Conservation (phyloP, 2,888 invertebrate genomes). For the Trachelus tabidus region DNA sequence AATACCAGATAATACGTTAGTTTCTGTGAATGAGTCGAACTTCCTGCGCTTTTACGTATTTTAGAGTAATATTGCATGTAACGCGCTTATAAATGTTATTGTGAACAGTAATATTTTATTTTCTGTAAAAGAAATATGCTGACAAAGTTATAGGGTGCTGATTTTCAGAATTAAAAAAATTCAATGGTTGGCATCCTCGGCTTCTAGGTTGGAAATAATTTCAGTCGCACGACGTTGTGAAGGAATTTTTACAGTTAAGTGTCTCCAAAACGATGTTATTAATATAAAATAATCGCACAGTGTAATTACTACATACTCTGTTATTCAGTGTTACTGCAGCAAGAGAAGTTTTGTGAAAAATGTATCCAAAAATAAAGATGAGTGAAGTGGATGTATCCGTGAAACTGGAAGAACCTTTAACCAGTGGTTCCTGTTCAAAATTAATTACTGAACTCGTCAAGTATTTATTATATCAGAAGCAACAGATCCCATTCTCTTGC, state of each 20-base stretch:
- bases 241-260: not conserved
- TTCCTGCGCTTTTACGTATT: not conserved
- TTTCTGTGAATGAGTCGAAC: not conserved
- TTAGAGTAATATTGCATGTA: not conserved
- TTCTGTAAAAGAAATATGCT: not conserved
- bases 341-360: slow-evolving; percentile 21
- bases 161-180: not conserved
- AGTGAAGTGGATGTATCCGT: slow-evolving; percentile 51
- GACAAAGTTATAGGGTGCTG: not conserved
- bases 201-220: not conserved
- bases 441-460: slow-evolving; percentile 62
- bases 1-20: not conserved
- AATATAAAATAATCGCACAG: not conserved
- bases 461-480: slow-evolving; percentile 64
- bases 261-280: slow-evolving; percentile 6
- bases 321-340: not conserved
- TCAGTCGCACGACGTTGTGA: not conserved
- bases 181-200: not conserved
- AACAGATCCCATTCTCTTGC: slow-evolving; percentile 63
- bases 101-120: not conserved
- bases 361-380: slow-evolving; percentile 39
- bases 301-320: not conserved
- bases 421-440: slow-evolving; percentile 58
- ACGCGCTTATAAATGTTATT: not conserved
- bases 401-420: slow-evolving; percentile 58